phyloP scores from a whole-genome alignment of 2,113 vertebrate genomes.

The Gnathonemus echidnorhynchus region DNA sequence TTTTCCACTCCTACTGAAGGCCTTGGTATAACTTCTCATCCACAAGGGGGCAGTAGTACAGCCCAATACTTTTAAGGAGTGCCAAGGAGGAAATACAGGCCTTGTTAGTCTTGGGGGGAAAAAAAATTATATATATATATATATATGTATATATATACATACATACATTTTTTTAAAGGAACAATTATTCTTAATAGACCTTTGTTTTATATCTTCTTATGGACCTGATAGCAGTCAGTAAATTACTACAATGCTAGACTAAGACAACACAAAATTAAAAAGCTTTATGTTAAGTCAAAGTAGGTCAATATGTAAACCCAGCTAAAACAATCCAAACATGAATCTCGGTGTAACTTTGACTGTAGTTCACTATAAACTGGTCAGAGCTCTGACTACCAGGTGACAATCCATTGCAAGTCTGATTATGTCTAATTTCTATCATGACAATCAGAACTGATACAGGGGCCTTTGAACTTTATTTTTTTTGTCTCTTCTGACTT shows the following conservation, averaged over 20 bases:
- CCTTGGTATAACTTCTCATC: background rate
- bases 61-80: background rate
- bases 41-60: background rate
- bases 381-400: background rate
- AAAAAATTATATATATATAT: too few relatives aligned
- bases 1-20: background rate
- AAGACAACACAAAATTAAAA: background rate
- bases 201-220: background rate
- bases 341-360: background rate
- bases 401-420: background rate
- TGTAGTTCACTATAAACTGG: background rate
- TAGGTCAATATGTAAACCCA: background rate
- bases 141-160: background rate
- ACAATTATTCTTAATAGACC: background rate
- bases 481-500: background rate
- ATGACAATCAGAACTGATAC: background rate
- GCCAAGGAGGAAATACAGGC: background rate
- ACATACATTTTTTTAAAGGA: too few relatives aligned
- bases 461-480: background rate
- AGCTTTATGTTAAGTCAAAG: background rate
- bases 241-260: background rate
- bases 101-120: background rate
- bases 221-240: background rate
- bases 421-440: background rate
- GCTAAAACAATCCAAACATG: background rate